Base-by-base conservation (phyloP, 2,888 invertebrate genomes). In the Stenodema calcarata region DNA sequence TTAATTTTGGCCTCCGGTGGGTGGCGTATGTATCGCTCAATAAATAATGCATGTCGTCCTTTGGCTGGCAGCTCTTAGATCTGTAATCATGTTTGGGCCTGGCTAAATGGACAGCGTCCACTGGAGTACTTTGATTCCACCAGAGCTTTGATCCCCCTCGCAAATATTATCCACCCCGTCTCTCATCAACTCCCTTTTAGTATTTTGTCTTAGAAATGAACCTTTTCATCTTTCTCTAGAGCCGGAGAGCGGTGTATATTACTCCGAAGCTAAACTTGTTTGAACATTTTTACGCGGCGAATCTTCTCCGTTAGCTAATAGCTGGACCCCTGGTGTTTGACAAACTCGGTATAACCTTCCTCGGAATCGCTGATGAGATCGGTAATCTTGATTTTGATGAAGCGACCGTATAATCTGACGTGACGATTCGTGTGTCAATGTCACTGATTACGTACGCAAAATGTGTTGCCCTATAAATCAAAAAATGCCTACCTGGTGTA, bases 41-140 rank as follows among this genome's bases (percentile, higher is more conserved):
- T 88, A 88, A 88, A 88, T 88, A 88, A 88, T 88, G 88, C 88
- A 88, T 88, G 88, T 78, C 88, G 86, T 88, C 87, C 87, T 88
- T 88, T 88, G 86, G 85, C 86, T 54, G 47, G 70, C 79, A 54
- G 82, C 88, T 88, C 88, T 88, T 88, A 88, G 88, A 88, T 88
- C 88, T 88, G 88, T 88, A 88, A 88, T 88, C 88, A 87, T 88
- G 88, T 88, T 88, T 88, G 87, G 85, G 69, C 78, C 35, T 44
- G 41, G 87, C 88, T 88, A 88, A 88, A 88, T 88, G 88, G 88
- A 88, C 88, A 88, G 81, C 87, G 88, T 88, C 88, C 88, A 83
- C 78, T 86, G 86, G 62, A 78, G 85, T 87, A 88, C 88, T 88
- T 88, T 88, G 88, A 88, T 88, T 88, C 88, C 86, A 86, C 87